These are phyloP conservation scores for Apotomis capreana DNA, from an alignment of 2,888 invertebrate species.

Conservation along the genomic window DNA sequence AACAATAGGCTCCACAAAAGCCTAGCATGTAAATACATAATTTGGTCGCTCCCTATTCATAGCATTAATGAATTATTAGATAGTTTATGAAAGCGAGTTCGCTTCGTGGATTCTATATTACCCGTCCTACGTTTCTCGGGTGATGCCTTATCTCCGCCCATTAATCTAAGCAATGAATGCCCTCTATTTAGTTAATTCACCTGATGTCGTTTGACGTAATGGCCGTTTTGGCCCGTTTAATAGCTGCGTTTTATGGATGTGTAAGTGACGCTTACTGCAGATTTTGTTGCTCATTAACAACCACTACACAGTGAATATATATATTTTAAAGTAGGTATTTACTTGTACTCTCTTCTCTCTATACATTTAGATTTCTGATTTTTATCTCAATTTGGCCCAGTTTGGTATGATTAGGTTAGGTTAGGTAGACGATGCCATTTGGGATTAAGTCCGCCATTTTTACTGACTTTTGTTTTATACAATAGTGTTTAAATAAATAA, in stretches of 20 bases:
- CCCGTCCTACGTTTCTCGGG: constrained; percentile 55
- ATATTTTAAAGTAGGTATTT: too few relatives aligned
- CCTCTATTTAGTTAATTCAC: constrained; percentile 66
- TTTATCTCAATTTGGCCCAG: too few relatives aligned
- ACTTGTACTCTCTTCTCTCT: too few relatives aligned
- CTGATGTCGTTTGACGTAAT: constrained; percentile 67
- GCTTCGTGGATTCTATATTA: constrained; percentile 44
- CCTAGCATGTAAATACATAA: constrained; percentile 40
- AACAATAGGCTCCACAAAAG: constrained; percentile 32
- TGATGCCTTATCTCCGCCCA: constrained; percentile 62
- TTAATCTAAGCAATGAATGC: constrained; percentile 64
- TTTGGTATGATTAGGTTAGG: too few relatives aligned
- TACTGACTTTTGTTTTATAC: too few relatives aligned
- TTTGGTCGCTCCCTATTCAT: constrained; percentile 39
- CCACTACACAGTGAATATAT: neutral
- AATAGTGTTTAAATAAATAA: too few relatives aligned
- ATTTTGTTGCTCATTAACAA: constrained; percentile 34
- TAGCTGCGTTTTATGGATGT: constrained; percentile 52
- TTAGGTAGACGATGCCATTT: too few relatives aligned
- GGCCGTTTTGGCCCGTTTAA: constrained; percentile 60
- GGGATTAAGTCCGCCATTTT: too few relatives aligned
- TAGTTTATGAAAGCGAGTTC: constrained; percentile 43
- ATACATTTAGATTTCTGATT: too few relatives aligned
- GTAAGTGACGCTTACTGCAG: constrained; percentile 37
- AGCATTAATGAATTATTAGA: constrained; percentile 41